These are phyloP conservation scores for Steatornis caripensis DNA, from an alignment of 2,113 vertebrate genomes.

Conservation along the genomic window DNA sequence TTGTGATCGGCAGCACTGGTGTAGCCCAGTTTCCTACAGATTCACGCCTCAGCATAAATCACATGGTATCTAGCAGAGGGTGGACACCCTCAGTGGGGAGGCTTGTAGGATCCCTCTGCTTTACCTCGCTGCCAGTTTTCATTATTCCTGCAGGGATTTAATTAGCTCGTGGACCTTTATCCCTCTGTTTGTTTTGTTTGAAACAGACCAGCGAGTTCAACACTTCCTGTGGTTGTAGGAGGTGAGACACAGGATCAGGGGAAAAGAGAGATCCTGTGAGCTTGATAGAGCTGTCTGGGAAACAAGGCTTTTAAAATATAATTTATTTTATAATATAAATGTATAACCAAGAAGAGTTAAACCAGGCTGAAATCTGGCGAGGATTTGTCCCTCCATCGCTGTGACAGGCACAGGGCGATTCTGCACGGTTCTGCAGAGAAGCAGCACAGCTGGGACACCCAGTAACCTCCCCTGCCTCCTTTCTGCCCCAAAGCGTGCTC, in stretches of 20 bases:
- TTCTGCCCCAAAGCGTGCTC: not conserved
- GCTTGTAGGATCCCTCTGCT: not conserved
- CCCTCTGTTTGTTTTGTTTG: not conserved
- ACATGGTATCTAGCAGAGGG: not conserved
- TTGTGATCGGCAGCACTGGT: accelerated
- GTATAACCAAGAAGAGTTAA: not conserved
- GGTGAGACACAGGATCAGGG: not conserved
- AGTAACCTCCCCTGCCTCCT: not conserved
- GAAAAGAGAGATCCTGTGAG: not conserved
- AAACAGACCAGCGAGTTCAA: not conserved
- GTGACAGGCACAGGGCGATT: not conserved
- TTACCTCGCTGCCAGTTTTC: not conserved
- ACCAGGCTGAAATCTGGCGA: not conserved
- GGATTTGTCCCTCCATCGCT: not conserved
- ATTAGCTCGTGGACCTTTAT: not conserved
- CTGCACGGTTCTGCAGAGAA: not conserved
- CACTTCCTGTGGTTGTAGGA: not conserved
- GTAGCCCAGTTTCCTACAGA: not conserved
- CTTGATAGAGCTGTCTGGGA: not conserved
- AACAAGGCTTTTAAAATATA: not conserved
- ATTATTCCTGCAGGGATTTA: not conserved
- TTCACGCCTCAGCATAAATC: accelerated
- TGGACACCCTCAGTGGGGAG: not conserved
- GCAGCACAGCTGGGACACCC: not conserved
- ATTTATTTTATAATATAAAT: too few relatives aligned